Base-by-base conservation (phyloP, 2,113 vertebrate genomes). In the Oryzias celebensis region DNA sequence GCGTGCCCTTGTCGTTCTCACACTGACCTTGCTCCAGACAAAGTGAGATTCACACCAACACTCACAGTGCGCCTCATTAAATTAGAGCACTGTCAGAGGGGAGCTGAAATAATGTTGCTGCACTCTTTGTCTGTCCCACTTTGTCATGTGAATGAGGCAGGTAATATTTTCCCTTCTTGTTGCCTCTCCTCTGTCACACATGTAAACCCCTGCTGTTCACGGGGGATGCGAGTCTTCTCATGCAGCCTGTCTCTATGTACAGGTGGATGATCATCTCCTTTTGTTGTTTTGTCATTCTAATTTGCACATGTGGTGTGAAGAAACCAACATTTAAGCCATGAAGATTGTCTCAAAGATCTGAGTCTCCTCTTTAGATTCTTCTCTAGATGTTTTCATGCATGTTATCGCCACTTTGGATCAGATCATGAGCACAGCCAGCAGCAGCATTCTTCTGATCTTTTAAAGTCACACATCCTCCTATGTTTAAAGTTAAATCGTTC, bases 21-120 rank as follows among this genome's bases (percentile, higher is more conserved):
- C 49, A 62, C 67, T 83, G 86, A 87, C 87, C 88, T 88, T 85
- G 77, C 70, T 86, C 52, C 65, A 80, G 75, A 86, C 80, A 81
- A 82, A 86, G 80, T 80, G 80, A 77, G 74, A 78, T 16, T 83
- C 68, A 68, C 53, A 62, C 56, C 52, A 69, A 74, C 59, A 64
- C 75, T 77, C 75, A 24, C 77, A 68, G 63, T 45, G 80, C 41
- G 68, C 70, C 83, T 87, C 84, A 79, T 90, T 88, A 87, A 84
- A 86, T 84, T 82, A 85, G 65, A 83, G 73, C 17, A 52, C 65
- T 74, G 86, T 88, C 81, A 82, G 75, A 65, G 68, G 85, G 81
- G 82, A 78, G 75, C 62, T 78, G 78, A 71, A 81, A 82, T 80
- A 73, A 82, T 60, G 81, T 79, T 3, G 68, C 77, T 73, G 50